Percentiles rank a stretch among this genome's conserved stretches.
Conservation (phyloP, 1,140 invertebrate species). For the Drosophila kohkoa region DNA sequence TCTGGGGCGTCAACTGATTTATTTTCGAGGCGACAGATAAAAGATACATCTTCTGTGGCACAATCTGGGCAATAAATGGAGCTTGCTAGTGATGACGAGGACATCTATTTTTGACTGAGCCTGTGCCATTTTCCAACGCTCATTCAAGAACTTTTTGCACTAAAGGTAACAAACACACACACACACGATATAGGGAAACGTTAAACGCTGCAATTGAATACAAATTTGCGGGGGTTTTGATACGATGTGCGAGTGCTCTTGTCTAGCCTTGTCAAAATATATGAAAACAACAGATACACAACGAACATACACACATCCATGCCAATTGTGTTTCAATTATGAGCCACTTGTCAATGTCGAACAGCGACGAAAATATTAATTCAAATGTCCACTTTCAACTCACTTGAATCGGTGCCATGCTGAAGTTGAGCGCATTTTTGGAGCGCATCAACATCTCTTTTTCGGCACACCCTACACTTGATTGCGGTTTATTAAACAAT, state of each 20-base stretch:
- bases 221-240: not conserved
- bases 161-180: not conserved
- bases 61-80: constrained; percentile 54
- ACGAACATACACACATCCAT: not conserved
- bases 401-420: constrained; percentile 36
- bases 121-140: constrained; percentile 51
- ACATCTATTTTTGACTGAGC: constrained; percentile 51
- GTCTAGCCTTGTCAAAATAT: constrained; percentile 19
- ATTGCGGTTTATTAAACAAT: constrained; percentile 32
- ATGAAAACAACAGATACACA: not conserved
- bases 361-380: not conserved
- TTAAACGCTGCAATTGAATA: constrained; percentile 8
- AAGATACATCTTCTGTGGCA: constrained; percentile 29
- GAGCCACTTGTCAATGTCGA: not conserved
- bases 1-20: constrained; percentile 49
- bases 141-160: constrained; percentile 3
- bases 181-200: not conserved
- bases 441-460: constrained; percentile 31
- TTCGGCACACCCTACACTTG: constrained; percentile 12
- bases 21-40: not conserved
- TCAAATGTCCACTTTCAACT: constrained; percentile 15
- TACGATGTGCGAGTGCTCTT: constrained; percentile 1
- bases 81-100: constrained; percentile 29
- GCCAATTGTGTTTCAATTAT: constrained; percentile 33
- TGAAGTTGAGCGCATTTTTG: constrained; percentile 30